Conservation (phyloP, 2,113 vertebrate genomes). For the Coreoperca whiteheadi region DNA sequence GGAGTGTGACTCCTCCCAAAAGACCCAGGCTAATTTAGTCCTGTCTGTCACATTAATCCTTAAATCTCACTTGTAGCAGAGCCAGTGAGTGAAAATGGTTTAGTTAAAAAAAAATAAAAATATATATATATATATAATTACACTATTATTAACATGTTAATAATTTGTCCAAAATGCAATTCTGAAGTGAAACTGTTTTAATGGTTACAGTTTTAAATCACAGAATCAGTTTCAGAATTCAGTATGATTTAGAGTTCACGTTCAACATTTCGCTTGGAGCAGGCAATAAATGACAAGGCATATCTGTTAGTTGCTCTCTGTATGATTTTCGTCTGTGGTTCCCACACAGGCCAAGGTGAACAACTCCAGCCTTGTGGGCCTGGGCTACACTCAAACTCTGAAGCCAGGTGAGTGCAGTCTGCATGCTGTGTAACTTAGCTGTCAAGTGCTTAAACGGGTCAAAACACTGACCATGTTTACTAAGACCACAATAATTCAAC, state of each 20-base stretch:
- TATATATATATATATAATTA: no score
- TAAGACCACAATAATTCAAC: background rate
- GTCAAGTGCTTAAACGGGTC: background rate
- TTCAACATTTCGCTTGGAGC: background rate
- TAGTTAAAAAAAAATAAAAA: no score
- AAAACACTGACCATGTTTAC: background rate
- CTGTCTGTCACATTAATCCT: conserved; percentile 24
- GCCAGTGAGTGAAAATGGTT: conserved; percentile 15
- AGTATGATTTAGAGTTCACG: background rate
- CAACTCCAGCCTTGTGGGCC: conserved; percentile 96
- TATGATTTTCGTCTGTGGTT: conserved; percentile 10
- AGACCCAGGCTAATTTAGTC: conserved; percentile 17
- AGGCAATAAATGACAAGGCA: background rate
- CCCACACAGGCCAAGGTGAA: conserved; percentile 94
- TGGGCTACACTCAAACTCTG: conserved; percentile 97
- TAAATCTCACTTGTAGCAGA: conserved; percentile 36
- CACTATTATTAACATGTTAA: background rate
- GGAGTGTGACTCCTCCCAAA: conserved; percentile 9
- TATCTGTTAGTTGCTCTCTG: background rate
- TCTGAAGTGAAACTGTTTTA: background rate
- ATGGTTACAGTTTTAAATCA: background rate
- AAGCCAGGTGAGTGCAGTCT: conserved; percentile 90
- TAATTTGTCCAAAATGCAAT: background rate
- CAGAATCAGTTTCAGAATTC: background rate
- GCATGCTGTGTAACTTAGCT: background rate